Base-by-base conservation (phyloP, 2,888 invertebrate genomes). In the Dicycla oo region DNA sequence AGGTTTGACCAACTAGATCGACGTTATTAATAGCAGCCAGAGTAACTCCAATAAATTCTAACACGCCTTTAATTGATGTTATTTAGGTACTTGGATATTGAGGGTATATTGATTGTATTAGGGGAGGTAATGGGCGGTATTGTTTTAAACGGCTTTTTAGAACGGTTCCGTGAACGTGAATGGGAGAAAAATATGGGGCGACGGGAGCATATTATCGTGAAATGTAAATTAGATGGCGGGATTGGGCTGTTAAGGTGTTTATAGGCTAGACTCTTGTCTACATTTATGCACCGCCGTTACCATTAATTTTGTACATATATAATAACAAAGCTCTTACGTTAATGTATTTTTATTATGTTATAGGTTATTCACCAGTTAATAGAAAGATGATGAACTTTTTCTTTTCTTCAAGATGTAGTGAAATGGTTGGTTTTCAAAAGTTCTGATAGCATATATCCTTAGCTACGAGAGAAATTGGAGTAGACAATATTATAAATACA, bases 11-110 rank as follows among this genome's bases (percentile, higher is more conserved):
- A 74, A 54, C 74, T 72, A 73, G 70, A 81, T 65, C 78, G 68
- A 74, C 53, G 74, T 79, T 79, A 87, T 87, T 86, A 86, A 87
- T 87, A 81, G 83, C 75, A 71, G 45, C 73, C 75, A 66, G 51
- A 80, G 80, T 75, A 73, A 80, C 75, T 79, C 74, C 81, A 77
- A 87, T 87, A 86, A 87, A 87, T 87, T 80, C 65, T 70, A 81
- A 69, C 83, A 76, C 63, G 65, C 72, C 78, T 84, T 79, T 87
- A 82, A 85, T 81, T 87, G 80, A 81, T 84, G 82, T 85, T 86
- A 85, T 86, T 86, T 82, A 62, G 51, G 51, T 51, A 85, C 80
- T 81, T 78, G 70, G 68, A 73, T 78, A 75, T 78, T 77, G 74
- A 65, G 77, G 71, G 68, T 71, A 69, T 77, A 87, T 82, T 81